Evolutionary conservation across 2,888 invertebrate genomes (phyloP).

Genomic region (Iselma pallidipennis): DNA sequence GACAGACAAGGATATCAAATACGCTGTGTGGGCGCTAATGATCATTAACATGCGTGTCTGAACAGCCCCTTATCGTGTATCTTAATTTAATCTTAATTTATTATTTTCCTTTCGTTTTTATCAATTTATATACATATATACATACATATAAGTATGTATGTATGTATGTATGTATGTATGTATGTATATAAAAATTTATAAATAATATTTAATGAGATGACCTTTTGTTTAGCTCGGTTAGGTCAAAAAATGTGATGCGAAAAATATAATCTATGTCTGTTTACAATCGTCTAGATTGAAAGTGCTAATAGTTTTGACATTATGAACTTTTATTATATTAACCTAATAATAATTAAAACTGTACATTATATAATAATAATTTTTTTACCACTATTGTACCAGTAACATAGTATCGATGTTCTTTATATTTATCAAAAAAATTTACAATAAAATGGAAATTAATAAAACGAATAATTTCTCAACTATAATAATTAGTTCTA

Average conservation of each 20-base stretch:
- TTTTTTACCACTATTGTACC: neutral
- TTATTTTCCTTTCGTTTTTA: neutral
- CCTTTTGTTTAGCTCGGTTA: constrained; percentile 14
- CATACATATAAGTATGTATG: no score
- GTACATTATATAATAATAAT: neutral
- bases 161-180: no score
- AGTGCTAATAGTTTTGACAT: constrained; percentile 21
- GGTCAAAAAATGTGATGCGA: constrained; percentile 16
- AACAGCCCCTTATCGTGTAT: no score
- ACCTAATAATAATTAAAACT: constrained; percentile 1
- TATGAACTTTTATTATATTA: constrained; percentile 11
- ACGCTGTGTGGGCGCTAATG: no score
- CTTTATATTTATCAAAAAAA: neutral
- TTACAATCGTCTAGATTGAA: constrained; percentile 16
- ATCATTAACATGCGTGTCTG: no score
- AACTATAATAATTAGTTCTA: neutral
- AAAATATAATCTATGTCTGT: constrained; percentile 16
- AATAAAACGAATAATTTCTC: neutral
- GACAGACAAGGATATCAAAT: no score
- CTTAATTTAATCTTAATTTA: no score
- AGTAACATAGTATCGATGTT: neutral
- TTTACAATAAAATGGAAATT: neutral
- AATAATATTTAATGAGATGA: constrained; percentile 1
- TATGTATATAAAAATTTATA: neutral
- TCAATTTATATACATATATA: no score